Base-by-base conservation (phyloP, 1,140 invertebrate genomes). In the Camponotus vicinus region DNA sequence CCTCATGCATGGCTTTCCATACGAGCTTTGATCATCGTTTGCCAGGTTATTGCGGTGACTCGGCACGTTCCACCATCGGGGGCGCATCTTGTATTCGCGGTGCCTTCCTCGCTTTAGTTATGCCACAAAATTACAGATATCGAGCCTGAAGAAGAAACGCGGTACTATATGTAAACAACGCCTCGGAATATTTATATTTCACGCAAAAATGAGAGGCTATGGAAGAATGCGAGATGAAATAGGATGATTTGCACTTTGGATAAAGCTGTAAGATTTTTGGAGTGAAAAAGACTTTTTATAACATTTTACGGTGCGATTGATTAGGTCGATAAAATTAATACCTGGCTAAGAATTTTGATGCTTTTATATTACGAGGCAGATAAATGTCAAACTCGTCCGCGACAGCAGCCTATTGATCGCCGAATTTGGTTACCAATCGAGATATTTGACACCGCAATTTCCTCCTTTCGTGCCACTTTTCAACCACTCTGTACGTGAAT, bases 1-100 rank as follows among this genome's bases (percentile, higher is more conserved):
- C 70, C 40, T 32, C 18, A 27, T 61, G 55, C 79, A 45, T 40
- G 55, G 69, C 79, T 83, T 49, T 83, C 21, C 79, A 45, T 61
- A 61, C 55, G 55, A 83, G 69, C 79, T 83, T 83, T 83, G 79
- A 83, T 82, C 79, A 82, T 82, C 79, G 69, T 75, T 75, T 45
- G 55, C 69, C 18, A 83, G 55, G 69, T 83, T 83, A 83, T 83
- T 83, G 79, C 79, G n/a, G 55, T 61, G 69, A 83, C 67, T 83
- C 79, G 79, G 55, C 79, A 83, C 69, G 69, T 83, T 75, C 57
- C 45, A 37, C 79, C 57, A 83, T 73, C 69, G 69, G 32, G 40
- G 9, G 27, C 69, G 79, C 79, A 75, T 61, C 79, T 42, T 75
- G 79, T 75, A 83, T 83, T 83, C 69, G 79, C 32, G 79, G 49